phyloP scores from a whole-genome alignment of 2,113 vertebrate genomes.

The Morone chrysops region DNA sequence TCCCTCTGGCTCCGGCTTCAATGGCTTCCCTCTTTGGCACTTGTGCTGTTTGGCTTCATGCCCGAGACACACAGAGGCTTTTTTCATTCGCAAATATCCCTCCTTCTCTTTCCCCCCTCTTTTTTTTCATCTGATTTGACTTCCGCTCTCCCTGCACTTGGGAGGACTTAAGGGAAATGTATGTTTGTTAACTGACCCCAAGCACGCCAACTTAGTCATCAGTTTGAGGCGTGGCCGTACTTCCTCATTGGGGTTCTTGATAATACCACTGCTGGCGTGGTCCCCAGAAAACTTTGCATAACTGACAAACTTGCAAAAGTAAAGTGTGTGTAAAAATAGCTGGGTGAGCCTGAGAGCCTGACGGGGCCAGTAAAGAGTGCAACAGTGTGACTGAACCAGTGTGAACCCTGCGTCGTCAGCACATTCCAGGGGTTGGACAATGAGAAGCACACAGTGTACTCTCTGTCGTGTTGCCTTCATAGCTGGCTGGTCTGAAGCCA shows the following conservation, averaged over 20 bases:
- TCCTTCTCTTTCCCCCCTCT: not conserved
- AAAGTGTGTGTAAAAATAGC: slow-evolving; percentile 65
- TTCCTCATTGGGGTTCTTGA: slow-evolving; percentile 8
- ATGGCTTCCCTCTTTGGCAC: slow-evolving; percentile 71
- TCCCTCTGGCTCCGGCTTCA: slow-evolving; percentile 61
- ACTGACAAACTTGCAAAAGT: slow-evolving; percentile 67
- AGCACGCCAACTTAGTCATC: slow-evolving; percentile 42
- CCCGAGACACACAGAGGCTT: slow-evolving; percentile 61
- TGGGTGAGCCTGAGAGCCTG: slow-evolving; percentile 57
- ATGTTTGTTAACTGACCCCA: slow-evolving; percentile 8
- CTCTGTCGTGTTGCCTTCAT: slow-evolving; percentile 69
- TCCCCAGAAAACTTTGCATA: slow-evolving; percentile 62
- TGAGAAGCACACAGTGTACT: slow-evolving; percentile 82
- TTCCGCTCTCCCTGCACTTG: slow-evolving; percentile 27
- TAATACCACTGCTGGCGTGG: slow-evolving; percentile 7
- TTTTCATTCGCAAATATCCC: slow-evolving; percentile 64
- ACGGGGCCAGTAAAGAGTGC: slow-evolving; percentile 59
- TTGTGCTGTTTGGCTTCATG: slow-evolving; percentile 59
- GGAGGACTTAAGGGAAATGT: slow-evolving; percentile 50
- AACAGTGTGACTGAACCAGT: slow-evolving; percentile 74
- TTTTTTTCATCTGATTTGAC: slow-evolving; percentile 36
- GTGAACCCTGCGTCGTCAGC: slow-evolving; percentile 80
- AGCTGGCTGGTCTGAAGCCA: slow-evolving; percentile 57
- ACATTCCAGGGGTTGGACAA: slow-evolving; percentile 82
- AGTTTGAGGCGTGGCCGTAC: slow-evolving; percentile 28